Conservation (phyloP, 2,888 invertebrate genomes). For the Aromia moschata region DNA sequence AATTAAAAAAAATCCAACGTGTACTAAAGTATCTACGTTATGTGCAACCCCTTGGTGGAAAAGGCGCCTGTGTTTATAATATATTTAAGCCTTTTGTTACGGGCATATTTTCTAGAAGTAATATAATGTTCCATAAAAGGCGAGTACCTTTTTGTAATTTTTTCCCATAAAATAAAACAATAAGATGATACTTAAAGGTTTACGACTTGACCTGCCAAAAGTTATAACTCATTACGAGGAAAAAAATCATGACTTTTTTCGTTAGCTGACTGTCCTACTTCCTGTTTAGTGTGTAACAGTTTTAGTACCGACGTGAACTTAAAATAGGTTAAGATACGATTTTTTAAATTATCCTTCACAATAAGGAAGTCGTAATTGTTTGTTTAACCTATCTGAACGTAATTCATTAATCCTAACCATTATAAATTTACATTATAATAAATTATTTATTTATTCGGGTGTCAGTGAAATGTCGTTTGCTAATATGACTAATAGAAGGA, state of each 20-base stretch:
- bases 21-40: too few relatives aligned
- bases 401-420: too few relatives aligned
- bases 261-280: slow-evolving; percentile 26
- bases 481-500: too few relatives aligned
- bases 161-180: slow-evolving; percentile 39
- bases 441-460: too few relatives aligned
- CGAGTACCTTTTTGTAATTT: slow-evolving; percentile 32
- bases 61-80: slow-evolving; percentile 2
- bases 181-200: slow-evolving; percentile 34
- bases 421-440: too few relatives aligned
- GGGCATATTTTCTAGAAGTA: slow-evolving; percentile 24
- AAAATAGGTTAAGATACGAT: slow-evolving; percentile 14
- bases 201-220: slow-evolving; percentile 44
- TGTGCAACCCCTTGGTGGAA: slow-evolving; percentile 20
- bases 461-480: too few relatives aligned
- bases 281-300: slow-evolving; percentile 24
- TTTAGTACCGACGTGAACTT: slow-evolving; percentile 14
- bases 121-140: slow-evolving; percentile 25
- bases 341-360: background rate
- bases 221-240: slow-evolving; percentile 39
- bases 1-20: too few relatives aligned
- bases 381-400: too few relatives aligned
- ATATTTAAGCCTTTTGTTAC: slow-evolving; percentile 8
- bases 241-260: slow-evolving; percentile 31
- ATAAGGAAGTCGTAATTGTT: background rate